Conservation (phyloP, 2,888 invertebrate species). For the Pollenia amentaria region DNA sequence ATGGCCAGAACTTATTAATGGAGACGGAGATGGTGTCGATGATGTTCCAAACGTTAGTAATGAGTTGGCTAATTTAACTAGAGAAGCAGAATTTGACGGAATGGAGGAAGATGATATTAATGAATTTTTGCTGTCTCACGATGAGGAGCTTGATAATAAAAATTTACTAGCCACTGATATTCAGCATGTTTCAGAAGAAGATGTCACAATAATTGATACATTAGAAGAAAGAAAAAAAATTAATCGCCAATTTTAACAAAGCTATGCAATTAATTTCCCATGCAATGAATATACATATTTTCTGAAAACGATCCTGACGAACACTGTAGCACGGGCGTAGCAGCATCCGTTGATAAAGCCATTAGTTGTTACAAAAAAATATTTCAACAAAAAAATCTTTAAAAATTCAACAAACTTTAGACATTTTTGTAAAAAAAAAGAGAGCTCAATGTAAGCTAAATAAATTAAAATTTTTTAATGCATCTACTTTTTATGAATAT, state of each 20-base stretch:
- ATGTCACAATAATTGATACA: not conserved
- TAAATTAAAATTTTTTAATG: constrained; percentile 17
- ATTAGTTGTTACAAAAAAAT: constrained; percentile 29
- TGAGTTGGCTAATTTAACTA: constrained; percentile 3
- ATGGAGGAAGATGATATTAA: constrained; percentile 32
- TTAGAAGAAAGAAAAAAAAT: constrained; percentile 43
- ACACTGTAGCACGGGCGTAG: constrained; percentile 42
- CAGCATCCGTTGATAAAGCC: constrained; percentile 12
- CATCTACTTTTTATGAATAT: constrained; percentile 21
- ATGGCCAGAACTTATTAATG: constrained; percentile 34
- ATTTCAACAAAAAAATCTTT: constrained; percentile 19
- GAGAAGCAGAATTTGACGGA: constrained; percentile 6
- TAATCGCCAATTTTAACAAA: constrained; percentile 45
- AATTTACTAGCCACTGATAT: constrained; percentile 24
- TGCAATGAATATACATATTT: not conserved
- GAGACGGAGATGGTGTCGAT: constrained; percentile 3
- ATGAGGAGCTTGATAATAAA: constrained; percentile 23
- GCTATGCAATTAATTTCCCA: constrained; percentile 3
- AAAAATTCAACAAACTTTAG: constrained; percentile 33
- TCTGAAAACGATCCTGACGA: constrained; percentile 13
- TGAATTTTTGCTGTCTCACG: constrained; percentile 12
- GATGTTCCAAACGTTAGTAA: constrained; percentile 38
- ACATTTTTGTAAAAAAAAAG: constrained; percentile 17
- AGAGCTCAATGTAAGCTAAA: constrained; percentile 1
- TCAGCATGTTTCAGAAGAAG: constrained; percentile 26